These are phyloP conservation scores for Melierax canorus DNA, from an alignment of 2,113 vertebrate species.

Conservation along the genomic window DNA sequence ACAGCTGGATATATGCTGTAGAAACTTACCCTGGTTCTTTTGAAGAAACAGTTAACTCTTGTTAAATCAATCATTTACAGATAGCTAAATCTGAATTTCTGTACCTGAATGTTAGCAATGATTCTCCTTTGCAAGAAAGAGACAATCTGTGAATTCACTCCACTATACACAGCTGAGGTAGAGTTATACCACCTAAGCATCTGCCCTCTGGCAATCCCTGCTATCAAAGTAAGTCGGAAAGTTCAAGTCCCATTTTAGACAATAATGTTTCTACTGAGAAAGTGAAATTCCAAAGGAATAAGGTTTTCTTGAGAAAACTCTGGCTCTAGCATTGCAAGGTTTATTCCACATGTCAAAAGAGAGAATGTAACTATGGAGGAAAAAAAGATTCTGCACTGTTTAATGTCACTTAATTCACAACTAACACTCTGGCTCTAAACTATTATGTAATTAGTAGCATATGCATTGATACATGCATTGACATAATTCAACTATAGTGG, in stretches of 20 bases:
- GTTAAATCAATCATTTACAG: not conserved
- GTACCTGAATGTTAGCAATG: not conserved
- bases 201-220: not conserved
- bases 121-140: not conserved
- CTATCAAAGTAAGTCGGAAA: not conserved
- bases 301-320: not conserved
- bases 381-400: not conserved
- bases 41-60: not conserved
- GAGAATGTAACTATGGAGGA: not conserved
- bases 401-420: not conserved
- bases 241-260: not conserved
- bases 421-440: not conserved
- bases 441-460: not conserved
- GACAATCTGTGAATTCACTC: not conserved
- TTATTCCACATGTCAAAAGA: not conserved
- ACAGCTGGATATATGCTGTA: not conserved
- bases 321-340: not conserved
- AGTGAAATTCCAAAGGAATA: not conserved
- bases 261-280: not conserved
- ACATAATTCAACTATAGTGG: not conserved
- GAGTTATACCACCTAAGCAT: not conserved
- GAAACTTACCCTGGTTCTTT: not conserved
- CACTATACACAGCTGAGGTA: not conserved
- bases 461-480: not conserved
- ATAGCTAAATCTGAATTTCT: not conserved